A percentile compares a stretch with the other conserved stretches of the same genome.
Conservation (phyloP, 1,140 invertebrate genomes). For the Hypothenemus hampei region DNA sequence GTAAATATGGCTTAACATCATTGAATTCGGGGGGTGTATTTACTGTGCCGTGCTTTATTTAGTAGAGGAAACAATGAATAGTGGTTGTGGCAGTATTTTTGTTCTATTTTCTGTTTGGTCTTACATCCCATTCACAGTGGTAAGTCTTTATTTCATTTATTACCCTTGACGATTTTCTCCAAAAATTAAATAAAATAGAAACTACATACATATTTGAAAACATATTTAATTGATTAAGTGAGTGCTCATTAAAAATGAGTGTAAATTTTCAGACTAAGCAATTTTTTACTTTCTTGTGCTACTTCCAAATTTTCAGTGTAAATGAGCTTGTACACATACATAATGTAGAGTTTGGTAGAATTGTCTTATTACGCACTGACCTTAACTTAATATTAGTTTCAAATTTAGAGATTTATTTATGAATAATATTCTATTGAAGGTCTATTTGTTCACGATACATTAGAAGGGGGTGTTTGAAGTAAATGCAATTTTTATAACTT, state of each 20-base stretch:
- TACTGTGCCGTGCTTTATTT: conserved; percentile 25
- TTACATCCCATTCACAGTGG: conserved; percentile 26
- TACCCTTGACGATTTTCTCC: background rate
- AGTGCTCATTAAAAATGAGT: background rate
- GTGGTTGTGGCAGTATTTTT: conserved; percentile 28
- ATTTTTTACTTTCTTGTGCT: too few species aligned
- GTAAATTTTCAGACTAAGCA: background rate
- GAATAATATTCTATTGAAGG: too few species aligned
- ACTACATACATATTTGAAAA: background rate
- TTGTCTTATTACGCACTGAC: too few species aligned
- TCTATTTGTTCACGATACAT: too few species aligned
- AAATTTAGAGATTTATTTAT: too few species aligned
- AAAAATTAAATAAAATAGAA: background rate
- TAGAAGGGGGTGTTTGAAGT: too few species aligned
- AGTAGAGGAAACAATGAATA: conserved; percentile 28
- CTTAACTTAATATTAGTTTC: too few species aligned
- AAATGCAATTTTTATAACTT: too few species aligned
- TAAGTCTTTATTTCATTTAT: conserved; percentile 16
- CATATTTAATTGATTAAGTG: too few species aligned
- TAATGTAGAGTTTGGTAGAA: too few species aligned
- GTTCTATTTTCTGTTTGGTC: conserved; percentile 21
- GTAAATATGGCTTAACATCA: conserved; percentile 30
- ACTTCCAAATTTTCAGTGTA: too few species aligned
- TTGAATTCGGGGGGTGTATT: conserved; percentile 23
- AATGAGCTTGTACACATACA: too few species aligned